Percentiles rank a stretch among this genome's conserved stretches.
Evolutionary conservation across 2,113 vertebrate genomes (phyloP).

Genomic region (Actenoides lindsayi): DNA sequence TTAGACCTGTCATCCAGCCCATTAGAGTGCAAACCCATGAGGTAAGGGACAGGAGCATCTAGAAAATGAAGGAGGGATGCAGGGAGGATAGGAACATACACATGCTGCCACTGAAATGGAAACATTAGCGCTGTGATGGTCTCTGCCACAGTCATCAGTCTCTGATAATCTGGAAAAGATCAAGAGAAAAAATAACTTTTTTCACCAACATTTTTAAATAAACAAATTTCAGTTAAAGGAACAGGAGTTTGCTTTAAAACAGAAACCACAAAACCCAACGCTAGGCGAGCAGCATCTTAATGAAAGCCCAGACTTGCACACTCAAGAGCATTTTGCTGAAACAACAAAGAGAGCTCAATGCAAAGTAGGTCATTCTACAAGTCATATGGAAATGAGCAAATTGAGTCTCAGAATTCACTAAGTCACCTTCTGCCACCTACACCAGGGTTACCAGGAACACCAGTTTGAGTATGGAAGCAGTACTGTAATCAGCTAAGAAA

Average conservation of each 20-base stretch:
- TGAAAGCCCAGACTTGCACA: background rate
- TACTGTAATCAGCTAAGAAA: background rate
- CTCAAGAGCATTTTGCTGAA: slow-evolving; percentile 15
- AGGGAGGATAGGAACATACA: slow-evolving; percentile 87
- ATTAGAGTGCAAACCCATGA: slow-evolving; percentile 89
- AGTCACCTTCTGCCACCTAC: slow-evolving; percentile 7
- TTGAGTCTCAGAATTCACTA: background rate
- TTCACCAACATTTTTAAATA: background rate
- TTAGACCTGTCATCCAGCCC: slow-evolving; percentile 86
- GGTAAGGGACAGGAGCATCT: slow-evolving; percentile 86
- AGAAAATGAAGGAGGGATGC: slow-evolving; percentile 88
- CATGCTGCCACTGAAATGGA: slow-evolving; percentile 89
- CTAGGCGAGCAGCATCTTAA: slow-evolving; percentile 11
- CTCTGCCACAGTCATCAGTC: slow-evolving; percentile 89
- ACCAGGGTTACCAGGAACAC: background rate
- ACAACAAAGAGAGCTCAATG: background rate
- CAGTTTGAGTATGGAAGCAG: background rate
- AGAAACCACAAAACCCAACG: slow-evolving; percentile 15
- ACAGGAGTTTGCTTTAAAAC: background rate
- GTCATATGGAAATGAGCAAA: slow-evolving; percentile 45
- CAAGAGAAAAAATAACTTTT: background rate
- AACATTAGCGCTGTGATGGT: slow-evolving; percentile 88
- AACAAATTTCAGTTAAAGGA: background rate
- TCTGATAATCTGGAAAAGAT: slow-evolving; percentile 84
- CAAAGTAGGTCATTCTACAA: slow-evolving; percentile 53